phyloP scores from a whole-genome alignment of 2,113 vertebrate species.

The Collichthys lucidus region DNA sequence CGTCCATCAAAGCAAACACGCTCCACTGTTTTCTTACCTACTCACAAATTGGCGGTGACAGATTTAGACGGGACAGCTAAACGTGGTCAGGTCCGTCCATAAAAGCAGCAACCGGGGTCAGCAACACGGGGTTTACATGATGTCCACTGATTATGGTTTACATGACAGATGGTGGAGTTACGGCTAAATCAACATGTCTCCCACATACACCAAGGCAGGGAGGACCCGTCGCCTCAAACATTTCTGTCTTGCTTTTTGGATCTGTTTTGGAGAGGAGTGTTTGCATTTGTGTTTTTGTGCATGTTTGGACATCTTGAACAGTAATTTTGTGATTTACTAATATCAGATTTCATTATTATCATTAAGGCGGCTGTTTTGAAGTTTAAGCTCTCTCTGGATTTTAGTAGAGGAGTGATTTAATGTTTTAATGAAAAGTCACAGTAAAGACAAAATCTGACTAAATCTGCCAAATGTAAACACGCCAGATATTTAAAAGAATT shows the following conservation, averaged over 20 bases:
- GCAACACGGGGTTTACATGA: conserved; percentile 32
- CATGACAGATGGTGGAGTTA: conserved; percentile 58
- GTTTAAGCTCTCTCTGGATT: not conserved
- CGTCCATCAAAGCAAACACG: conserved; percentile 43
- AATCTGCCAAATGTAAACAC: not conserved
- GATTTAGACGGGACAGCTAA: conserved; percentile 42
- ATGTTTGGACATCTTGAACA: not conserved
- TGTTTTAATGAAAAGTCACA: not conserved
- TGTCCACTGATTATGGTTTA: conserved; percentile 45
- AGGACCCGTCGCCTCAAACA: not conserved
- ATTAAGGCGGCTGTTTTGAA: not conserved
- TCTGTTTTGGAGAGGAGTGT: not conserved
- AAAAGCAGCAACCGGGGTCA: conserved; percentile 60
- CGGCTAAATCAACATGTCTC: conserved; percentile 53
- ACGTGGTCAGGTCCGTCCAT: conserved; percentile 33
- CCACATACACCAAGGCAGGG: conserved; percentile 11
- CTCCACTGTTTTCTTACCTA: conserved; percentile 57
- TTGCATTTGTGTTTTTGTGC: not conserved
- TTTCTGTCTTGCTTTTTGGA: conserved; percentile 4
- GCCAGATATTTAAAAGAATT: not conserved
- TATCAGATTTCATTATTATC: not conserved
- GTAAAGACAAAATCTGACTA: not conserved
- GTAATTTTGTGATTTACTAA: not conserved
- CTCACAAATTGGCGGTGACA: conserved; percentile 63
- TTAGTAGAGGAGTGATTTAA: too few relatives aligned